These are phyloP conservation scores for Mythimna albipuncta DNA, from an alignment of 2,888 invertebrate genomes.

Conservation along the genomic window DNA sequence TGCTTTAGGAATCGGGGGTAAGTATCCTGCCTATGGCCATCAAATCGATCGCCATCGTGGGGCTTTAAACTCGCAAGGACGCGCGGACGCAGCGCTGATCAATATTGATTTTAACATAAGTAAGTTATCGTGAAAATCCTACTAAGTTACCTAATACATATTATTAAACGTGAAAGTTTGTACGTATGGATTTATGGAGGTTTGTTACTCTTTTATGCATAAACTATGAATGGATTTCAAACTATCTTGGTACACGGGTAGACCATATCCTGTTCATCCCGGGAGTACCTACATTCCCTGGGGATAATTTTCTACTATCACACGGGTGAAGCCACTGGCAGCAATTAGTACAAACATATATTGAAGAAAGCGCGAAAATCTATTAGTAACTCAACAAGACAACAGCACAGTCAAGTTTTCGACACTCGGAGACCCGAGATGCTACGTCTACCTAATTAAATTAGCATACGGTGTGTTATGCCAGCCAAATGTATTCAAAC, in stretches of 20 bases:
- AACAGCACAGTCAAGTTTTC: slow-evolving; percentile 7
- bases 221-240: no score
- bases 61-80: not conserved
- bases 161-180: no score
- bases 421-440: not conserved
- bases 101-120: not conserved
- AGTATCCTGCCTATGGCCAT: not conserved
- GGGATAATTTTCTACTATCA: no score
- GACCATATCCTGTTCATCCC: no score
- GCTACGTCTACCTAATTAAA: slow-evolving; percentile 41
- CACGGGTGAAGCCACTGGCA: no score
- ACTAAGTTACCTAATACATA: no score
- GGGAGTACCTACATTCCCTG: no score
- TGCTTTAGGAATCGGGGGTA: no score
- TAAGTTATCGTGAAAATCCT: no score
- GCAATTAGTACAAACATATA: not conserved
- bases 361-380: not conserved
- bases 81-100: not conserved
- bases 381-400: not conserved
- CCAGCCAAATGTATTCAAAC: slow-evolving; percentile 29
- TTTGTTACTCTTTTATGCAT: no score
- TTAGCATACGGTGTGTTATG: slow-evolving; percentile 43
- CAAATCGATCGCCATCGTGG: not conserved
- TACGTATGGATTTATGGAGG: no score
- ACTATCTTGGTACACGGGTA: no score